phyloP scores from a whole-genome alignment of 2,113 vertebrate genomes.

The Xenus cinereus region DNA sequence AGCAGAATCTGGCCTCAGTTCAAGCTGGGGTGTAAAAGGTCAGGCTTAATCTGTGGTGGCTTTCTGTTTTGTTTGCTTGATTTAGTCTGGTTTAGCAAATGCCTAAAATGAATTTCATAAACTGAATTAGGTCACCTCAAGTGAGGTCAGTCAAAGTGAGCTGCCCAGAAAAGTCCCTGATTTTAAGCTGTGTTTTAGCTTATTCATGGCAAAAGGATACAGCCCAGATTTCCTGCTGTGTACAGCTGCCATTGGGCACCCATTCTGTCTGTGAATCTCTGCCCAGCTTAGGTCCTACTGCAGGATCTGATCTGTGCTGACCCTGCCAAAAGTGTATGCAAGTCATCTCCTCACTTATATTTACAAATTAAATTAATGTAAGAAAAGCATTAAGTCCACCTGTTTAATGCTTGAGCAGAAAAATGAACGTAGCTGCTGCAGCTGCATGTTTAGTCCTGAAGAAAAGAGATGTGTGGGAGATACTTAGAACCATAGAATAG shows the following conservation, averaged over 20 bases:
- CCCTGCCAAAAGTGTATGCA: not conserved
- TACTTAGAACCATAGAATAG: too few relatives aligned
- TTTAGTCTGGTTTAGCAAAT: not conserved
- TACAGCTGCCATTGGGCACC: not conserved
- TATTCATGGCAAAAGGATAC: not conserved
- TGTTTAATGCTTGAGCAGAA: not conserved
- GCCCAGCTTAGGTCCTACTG: not conserved
- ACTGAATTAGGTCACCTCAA: not conserved
- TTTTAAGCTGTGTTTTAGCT: not conserved
- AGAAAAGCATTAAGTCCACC: not conserved
- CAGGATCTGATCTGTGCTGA: not conserved
- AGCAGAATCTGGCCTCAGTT: not conserved
- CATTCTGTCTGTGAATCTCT: not conserved
- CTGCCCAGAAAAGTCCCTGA: not conserved
- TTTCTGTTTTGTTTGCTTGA: not conserved
- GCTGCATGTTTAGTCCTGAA: not conserved
- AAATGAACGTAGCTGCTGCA: not conserved
- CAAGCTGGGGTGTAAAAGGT: not conserved
- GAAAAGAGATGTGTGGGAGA: not conserved
- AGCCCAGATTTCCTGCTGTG: not conserved
- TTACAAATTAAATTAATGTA: not conserved
- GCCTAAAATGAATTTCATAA: not conserved
- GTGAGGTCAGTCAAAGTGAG: not conserved
- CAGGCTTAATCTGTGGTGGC: not conserved
- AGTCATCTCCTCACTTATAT: not conserved